phyloP scores from a whole-genome alignment of 2,888 invertebrate species.

The Cerastis leucographa region DNA sequence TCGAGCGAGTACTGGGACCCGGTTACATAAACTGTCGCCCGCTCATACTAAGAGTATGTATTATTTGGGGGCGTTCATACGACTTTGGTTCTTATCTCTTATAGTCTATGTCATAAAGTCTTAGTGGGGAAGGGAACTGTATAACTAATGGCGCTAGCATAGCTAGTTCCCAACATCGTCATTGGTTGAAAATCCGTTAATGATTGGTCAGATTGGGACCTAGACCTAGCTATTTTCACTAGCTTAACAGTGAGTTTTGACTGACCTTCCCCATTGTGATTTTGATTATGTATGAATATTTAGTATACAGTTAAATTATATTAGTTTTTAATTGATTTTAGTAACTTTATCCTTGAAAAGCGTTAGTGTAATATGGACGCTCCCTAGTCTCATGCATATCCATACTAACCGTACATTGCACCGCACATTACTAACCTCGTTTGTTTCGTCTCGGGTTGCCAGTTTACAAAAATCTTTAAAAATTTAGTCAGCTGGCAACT shows the following conservation, averaged over 20 bases:
- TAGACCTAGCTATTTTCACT: background rate
- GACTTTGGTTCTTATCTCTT: slow-evolving; percentile 38
- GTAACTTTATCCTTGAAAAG: slow-evolving; percentile 7
- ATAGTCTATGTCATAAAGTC: background rate
- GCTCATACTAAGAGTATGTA: slow-evolving; percentile 89
- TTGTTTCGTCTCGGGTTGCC: slow-evolving; percentile 51
- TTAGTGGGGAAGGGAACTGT: background rate
- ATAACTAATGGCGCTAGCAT: background rate
- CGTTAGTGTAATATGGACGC: slow-evolving; percentile 58
- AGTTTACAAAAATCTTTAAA: slow-evolving; percentile 34
- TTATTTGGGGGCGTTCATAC: slow-evolving; percentile 67
- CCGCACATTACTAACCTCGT: slow-evolving; percentile 63
- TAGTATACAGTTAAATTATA: background rate
- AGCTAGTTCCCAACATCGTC: background rate
- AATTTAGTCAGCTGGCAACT: slow-evolving; percentile 52
- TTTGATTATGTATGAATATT: background rate
- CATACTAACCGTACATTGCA: slow-evolving; percentile 67
- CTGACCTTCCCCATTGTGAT: background rate
- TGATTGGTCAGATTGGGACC: background rate
- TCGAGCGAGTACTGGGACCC: slow-evolving; percentile 86
- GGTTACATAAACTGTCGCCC: slow-evolving; percentile 86
- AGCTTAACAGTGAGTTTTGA: background rate
- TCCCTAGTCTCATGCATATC: slow-evolving; percentile 52
- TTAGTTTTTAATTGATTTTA: background rate
- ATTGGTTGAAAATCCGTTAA: background rate